Percentiles rank a stretch among this genome's conserved stretches.
These are phyloP conservation scores for Cistogaster globosa DNA, from an alignment of 2,888 invertebrate species.

Conservation along the genomic window DNA sequence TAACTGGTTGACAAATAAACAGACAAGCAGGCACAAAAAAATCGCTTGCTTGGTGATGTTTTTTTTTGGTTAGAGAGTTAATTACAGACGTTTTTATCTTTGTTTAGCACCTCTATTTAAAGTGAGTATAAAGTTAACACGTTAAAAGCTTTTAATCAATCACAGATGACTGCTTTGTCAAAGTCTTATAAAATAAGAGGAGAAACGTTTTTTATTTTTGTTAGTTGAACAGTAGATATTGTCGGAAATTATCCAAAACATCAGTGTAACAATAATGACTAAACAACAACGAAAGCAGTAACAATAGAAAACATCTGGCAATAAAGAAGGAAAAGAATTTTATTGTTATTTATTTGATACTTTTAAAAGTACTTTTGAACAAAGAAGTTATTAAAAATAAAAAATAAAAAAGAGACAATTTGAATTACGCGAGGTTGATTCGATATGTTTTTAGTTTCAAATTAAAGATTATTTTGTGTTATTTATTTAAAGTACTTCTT, in stretches of 20 bases:
- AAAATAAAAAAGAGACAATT: too few relatives aligned
- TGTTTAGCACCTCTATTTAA: not conserved
- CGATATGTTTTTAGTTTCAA: too few relatives aligned
- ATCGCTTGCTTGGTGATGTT: slow-evolving; percentile 24
- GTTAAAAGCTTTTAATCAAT: not conserved
- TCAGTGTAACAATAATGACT: not conserved
- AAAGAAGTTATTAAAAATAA: too few relatives aligned
- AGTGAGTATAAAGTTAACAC: slow-evolving; percentile 10
- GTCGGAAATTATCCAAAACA: not conserved
- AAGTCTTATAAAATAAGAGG: not conserved
- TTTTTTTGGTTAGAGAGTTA: slow-evolving; percentile 40
- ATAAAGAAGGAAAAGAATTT: not conserved
- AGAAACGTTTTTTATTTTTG: not conserved
- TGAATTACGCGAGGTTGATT: too few relatives aligned
- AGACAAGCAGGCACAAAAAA: not conserved
- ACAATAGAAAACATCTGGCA: too few relatives aligned
- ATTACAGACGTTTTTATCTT: not conserved
- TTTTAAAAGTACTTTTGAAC: not conserved
- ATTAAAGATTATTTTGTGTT: too few relatives aligned
- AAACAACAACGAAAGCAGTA: not conserved
- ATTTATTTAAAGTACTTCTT: too few relatives aligned
- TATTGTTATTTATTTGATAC: slow-evolving; percentile 2
- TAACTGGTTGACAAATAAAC: slow-evolving; percentile 11
- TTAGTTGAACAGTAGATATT: not conserved
- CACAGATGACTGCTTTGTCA: not conserved